Evolutionary conservation across 1,140 invertebrate genomes (phyloP).

Genomic region (Scaptomyza montana): DNA sequence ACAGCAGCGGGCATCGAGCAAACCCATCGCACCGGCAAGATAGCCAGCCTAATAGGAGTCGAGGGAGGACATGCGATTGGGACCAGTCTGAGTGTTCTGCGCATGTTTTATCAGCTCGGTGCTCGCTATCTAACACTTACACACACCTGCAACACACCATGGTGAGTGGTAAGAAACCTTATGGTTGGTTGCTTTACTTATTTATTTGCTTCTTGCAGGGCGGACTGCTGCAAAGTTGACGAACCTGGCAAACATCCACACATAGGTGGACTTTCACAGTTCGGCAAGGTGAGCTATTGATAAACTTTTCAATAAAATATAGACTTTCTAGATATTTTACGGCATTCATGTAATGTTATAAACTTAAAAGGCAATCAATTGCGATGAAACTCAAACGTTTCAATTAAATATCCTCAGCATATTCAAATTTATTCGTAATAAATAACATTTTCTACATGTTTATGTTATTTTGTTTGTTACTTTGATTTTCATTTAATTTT

Average conservation of each 20-base stretch:
- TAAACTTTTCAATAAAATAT: not conserved
- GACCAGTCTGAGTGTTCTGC: conserved; percentile 91
- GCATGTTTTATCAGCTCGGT: conserved; percentile 92
- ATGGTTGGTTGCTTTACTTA: not conserved
- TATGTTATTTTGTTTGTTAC: not conserved
- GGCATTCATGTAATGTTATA: too few relatives aligned
- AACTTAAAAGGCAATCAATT: not conserved
- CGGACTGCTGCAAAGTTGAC: conserved; percentile 89
- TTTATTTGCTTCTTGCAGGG: conserved; percentile 84
- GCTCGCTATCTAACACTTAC: conserved; percentile 93
- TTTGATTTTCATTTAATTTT: not conserved
- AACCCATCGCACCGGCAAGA: conserved; percentile 86
- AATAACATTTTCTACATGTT: not conserved
- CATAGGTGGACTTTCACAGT: conserved; percentile 89
- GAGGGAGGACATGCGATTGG: conserved; percentile 94
- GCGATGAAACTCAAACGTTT: not conserved
- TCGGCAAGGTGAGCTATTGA: conserved; percentile 88
- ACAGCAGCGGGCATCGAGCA: conserved; percentile 88
- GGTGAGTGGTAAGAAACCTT: conserved; percentile 85
- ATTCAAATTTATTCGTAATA: not conserved
- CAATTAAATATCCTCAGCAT: not conserved
- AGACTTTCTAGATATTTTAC: too few relatives aligned
- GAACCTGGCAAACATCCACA: conserved; percentile 88
- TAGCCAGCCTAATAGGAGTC: conserved; percentile 91
- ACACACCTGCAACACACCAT: conserved; percentile 94